Conservation (phyloP, 2,888 invertebrate species). For the Creontiades dilutus region DNA sequence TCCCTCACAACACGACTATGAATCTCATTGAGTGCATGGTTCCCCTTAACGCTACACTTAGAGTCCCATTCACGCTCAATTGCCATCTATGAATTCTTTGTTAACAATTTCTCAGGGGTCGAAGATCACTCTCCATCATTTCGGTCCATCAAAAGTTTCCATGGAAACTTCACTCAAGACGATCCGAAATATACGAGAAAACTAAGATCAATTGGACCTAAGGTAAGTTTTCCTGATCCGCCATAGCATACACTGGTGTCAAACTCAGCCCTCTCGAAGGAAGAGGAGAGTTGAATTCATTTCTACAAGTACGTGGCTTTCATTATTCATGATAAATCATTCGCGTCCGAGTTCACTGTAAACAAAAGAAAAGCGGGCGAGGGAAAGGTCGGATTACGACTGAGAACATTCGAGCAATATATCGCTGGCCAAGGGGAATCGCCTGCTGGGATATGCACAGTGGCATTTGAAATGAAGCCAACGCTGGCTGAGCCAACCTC, state of each 20-base stretch:
- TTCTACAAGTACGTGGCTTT: slow-evolving; percentile 20
- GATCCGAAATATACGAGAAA: too few relatives aligned
- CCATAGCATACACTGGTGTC: not conserved
- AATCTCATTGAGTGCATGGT: too few relatives aligned
- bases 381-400: slow-evolving; percentile 9
- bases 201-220: too few relatives aligned
- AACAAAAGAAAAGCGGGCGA: not conserved
- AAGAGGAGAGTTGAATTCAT: slow-evolving; percentile 28
- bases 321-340: slow-evolving; percentile 27
- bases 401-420: slow-evolving; percentile 16
- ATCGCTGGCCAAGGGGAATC: slow-evolving; percentile 32
- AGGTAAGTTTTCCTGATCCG: too few relatives aligned
- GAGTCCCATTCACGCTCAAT: too few relatives aligned
- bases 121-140: too few relatives aligned
- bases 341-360: slow-evolving; percentile 22
- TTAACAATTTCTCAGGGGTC: too few relatives aligned
- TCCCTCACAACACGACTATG: too few relatives aligned
- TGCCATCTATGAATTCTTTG: too few relatives aligned
- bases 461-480: slow-evolving; percentile 54
- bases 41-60: too few relatives aligned
- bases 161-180: too few relatives aligned
- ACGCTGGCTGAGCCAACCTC: not conserved
- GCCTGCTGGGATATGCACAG: slow-evolving; percentile 27
- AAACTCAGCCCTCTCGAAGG: not conserved
- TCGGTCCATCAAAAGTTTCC: too few relatives aligned